Evolutionary conservation across 2,113 vertebrate genomes (phyloP), one percentile per base, ranked within the genome.

Genomic region (Alaudala cheleensis): DNA sequence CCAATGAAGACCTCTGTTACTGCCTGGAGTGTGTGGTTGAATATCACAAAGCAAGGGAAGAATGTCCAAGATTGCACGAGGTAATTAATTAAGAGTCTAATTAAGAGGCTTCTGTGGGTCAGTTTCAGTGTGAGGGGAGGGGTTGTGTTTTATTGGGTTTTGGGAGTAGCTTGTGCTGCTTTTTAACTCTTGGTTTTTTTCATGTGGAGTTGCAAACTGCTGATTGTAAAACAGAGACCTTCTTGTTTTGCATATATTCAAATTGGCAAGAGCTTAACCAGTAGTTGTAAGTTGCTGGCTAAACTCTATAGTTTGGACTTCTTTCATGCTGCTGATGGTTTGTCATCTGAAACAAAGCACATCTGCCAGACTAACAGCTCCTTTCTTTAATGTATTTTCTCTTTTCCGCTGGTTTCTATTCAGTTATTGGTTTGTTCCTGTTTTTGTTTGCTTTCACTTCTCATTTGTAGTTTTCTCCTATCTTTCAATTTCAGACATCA

Each of bases 21-120:
- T 99, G 98, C 87, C 61, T 98, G 60, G 98, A 99, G 72, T 99
- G 98, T 60, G 98, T 99, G 96, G 97, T 97, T 31, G 98, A 98
- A 14, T 99, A 99, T 91, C 98, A 99, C 96, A 96, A 70, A 81
- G 98, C 97, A 6, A 97, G 98, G 89, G 98, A 98, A 9, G 81
- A 96, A 12, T 39, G 98, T 33, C 98, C 98, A 0, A 62, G 24
- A 10, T 45, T 97, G 62, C 98, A 98, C n/a, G 86, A 98, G 98
- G 98, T 99, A 96, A 92, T 66, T 99, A 96, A 88, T 62, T 16
- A 65, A 87, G 67, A 12, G 22, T 18, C 80, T 44, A 34, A 65
- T 81, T 47, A 50, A 19, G 56, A 54, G 14, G 34, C 22, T 81
- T 78, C 33, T 44, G 39, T 67, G 31, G 14, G 12, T 18, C 20